Conservation (phyloP, 2,888 invertebrate species). For the Allacma fusca region DNA sequence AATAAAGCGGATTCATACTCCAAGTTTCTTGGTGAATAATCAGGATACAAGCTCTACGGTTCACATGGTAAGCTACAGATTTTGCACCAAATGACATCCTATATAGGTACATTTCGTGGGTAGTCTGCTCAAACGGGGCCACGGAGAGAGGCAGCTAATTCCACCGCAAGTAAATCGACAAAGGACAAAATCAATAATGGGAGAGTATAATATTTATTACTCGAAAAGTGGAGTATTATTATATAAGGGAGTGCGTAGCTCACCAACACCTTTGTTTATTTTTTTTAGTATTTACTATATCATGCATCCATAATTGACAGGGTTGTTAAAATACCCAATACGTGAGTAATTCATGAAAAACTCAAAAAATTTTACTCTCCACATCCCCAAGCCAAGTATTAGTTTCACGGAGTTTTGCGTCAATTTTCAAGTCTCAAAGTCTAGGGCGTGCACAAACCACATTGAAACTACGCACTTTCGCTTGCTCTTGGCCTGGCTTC, state of each 20-base stretch:
- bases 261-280: too few species aligned
- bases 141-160: too few species aligned
- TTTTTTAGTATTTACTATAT: too few species aligned
- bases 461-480: slow-evolving; percentile 7
- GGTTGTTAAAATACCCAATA: background rate
- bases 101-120: too few species aligned
- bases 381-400: background rate
- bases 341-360: background rate
- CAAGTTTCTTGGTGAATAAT: background rate
- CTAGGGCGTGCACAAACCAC: background rate
- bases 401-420: background rate
- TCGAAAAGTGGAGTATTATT: too few species aligned
- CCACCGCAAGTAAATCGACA: too few species aligned
- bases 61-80: background rate
- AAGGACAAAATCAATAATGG: too few species aligned
- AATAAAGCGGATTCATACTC: background rate
- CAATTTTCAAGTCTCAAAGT: slow-evolving; percentile 4
- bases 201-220: too few species aligned
- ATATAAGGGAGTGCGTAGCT: too few species aligned
- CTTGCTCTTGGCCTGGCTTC: background rate
- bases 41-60: slow-evolving; percentile 3
- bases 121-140: too few species aligned
- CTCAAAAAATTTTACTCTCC: background rate
- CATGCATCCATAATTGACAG: background rate
- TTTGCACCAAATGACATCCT: background rate